These are phyloP conservation scores for Mobula hypostoma DNA, from an alignment of 2,113 vertebrate genomes.

Conservation along the genomic window DNA sequence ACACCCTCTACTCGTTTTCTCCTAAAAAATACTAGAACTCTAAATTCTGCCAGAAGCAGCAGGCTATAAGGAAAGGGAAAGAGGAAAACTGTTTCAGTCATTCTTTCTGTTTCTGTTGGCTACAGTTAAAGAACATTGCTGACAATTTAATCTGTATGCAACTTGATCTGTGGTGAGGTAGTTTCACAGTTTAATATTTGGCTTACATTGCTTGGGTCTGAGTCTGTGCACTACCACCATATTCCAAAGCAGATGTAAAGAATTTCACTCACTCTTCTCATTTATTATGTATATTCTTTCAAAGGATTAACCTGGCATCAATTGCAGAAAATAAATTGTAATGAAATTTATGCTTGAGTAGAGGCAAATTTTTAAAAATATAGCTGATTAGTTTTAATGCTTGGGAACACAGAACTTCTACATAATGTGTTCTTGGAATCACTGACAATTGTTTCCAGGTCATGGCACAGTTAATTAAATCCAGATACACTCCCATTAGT, in stretches of 20 bases:
- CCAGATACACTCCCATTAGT: background rate
- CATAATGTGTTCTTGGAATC: background rate
- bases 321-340: background rate
- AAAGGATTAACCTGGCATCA: background rate
- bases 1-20: background rate
- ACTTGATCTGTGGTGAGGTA: conserved; percentile 56
- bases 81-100: background rate
- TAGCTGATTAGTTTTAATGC: background rate
- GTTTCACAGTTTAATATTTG: conserved; percentile 57
- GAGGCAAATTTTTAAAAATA: background rate
- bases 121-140: conserved; percentile 48
- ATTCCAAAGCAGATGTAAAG: conserved; percentile 68
- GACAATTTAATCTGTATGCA: conserved; percentile 57
- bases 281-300: conserved; percentile 43
- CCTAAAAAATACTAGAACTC: background rate
- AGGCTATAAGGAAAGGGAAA: background rate
- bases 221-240: conserved; percentile 61
- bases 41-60: background rate
- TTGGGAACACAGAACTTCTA: background rate
- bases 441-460: background rate
- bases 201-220: conserved; percentile 56
- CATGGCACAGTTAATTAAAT: background rate
- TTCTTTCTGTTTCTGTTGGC: conserved; percentile 47
- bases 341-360: background rate
- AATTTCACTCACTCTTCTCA: conserved; percentile 46